Conservation (phyloP, 2,888 invertebrate genomes). For the Erebia epiphron region DNA sequence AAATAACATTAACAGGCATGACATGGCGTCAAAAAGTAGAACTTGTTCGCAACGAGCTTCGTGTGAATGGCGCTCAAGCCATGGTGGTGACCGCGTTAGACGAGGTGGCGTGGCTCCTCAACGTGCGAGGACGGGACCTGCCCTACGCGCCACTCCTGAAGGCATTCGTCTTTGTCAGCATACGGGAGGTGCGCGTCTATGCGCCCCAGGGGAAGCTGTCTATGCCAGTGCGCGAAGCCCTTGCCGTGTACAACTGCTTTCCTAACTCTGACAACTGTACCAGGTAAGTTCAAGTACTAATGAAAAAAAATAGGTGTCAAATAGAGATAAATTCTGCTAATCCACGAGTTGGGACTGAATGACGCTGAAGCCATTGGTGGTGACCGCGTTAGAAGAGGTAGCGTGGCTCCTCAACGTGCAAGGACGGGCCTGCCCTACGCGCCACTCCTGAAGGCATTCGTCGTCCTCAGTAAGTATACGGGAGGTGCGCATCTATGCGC, state of each 20-base stretch:
- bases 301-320: too few relatives aligned
- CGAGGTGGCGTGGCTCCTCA: conserved; percentile 93
- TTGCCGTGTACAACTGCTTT: conserved; percentile 84
- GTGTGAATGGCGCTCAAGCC: conserved; percentile 85
- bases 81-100: conserved; percentile 93
- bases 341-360: too few relatives aligned
- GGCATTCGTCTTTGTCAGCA: conserved; percentile 88
- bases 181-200: conserved; percentile 86
- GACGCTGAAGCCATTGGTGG: conserved; percentile 88
- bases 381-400: conserved; percentile 92
- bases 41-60: conserved; percentile 85
- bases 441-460: conserved; percentile 90
- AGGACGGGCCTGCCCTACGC: conserved; percentile 91
- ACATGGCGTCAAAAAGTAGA: conserved; percentile 90
- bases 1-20: conserved; percentile 72
- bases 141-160: conserved; percentile 91
- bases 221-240: conserved; percentile 75
- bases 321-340: too few relatives aligned
- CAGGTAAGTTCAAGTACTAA: conserved; percentile 49
- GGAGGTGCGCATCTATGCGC: conserved; percentile 87
- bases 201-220: conserved; percentile 86
- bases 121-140: conserved; percentile 93
- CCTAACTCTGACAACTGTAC: conserved; percentile 84
- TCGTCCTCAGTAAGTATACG: conserved; percentile 85
- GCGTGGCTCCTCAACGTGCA: conserved; percentile 95